Conservation (phyloP, 2,797 vertebrate species). For the Eospalax fontanierii region DNA sequence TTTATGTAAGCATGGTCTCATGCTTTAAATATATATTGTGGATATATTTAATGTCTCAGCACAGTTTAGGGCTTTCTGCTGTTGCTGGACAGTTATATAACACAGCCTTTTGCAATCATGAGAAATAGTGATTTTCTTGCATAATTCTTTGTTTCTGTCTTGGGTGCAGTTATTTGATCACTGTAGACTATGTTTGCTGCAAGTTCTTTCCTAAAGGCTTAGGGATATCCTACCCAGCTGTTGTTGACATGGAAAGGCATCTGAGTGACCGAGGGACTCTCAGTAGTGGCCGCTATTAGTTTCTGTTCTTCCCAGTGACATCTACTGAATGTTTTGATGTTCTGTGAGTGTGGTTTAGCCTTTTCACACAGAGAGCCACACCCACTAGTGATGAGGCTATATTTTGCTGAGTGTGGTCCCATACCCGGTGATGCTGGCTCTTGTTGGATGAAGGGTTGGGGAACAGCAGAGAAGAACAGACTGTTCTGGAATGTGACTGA, state of each 20-base stretch:
- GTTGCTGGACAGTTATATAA: background rate
- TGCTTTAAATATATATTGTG: background rate
- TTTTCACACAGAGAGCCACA: background rate
- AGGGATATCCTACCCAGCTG: fast-evolving
- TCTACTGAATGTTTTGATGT: background rate
- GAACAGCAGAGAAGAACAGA: background rate
- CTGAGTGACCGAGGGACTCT: background rate
- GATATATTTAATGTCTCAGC: background rate
- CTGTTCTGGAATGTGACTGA: background rate
- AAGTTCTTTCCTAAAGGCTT: background rate
- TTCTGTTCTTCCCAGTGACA: background rate
- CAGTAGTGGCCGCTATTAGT: background rate
- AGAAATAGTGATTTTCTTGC: background rate
- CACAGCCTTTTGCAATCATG: background rate
- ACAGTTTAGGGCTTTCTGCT: background rate
- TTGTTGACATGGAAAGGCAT: background rate
- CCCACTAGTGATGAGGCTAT: background rate
- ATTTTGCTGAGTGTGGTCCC: background rate
- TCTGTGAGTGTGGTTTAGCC: background rate
- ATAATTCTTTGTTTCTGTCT: background rate
- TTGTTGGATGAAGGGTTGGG: background rate
- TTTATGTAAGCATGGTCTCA: constrained; percentile 27
- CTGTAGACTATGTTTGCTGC: background rate
- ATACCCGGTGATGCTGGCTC: background rate
- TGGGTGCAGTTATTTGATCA: background rate